Conservation (phyloP, 1,140 invertebrate genomes). For the Rhagoletis pomonella region DNA sequence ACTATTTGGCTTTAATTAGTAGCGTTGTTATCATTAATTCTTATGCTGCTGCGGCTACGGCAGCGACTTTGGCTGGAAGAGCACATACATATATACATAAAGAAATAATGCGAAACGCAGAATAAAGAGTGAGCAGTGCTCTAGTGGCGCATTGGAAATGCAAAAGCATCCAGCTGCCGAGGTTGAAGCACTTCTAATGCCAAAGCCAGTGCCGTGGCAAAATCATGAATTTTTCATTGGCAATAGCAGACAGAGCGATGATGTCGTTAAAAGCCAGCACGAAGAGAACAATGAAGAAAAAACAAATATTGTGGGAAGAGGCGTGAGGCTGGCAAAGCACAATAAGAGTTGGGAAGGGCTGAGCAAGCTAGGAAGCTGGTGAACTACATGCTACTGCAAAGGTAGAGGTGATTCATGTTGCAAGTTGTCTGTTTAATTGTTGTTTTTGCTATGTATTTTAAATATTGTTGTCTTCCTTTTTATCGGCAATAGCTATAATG, state of each 20-base stretch:
- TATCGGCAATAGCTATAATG: neutral
- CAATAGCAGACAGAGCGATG: slow-evolving; percentile 13
- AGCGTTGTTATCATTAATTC: slow-evolving; percentile 61
- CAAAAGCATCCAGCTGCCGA: neutral
- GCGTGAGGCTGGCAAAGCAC: neutral
- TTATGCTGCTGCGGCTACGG: slow-evolving; percentile 46
- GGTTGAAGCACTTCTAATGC: slow-evolving; percentile 11
- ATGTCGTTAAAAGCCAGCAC: slow-evolving; percentile 32
- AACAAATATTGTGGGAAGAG: neutral
- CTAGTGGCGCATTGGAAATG: neutral
- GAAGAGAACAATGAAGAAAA: neutral
- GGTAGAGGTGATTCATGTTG: neutral
- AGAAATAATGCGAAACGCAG: no score
- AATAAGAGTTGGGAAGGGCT: neutral
- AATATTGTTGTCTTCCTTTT: neutral
- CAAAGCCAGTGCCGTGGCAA: neutral
- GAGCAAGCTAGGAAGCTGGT: neutral
- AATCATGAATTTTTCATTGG: slow-evolving; percentile 50
- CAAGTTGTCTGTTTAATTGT: slow-evolving; percentile 22
- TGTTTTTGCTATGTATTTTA: neutral
- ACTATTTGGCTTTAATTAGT: slow-evolving; percentile 71
- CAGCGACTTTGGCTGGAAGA: neutral
- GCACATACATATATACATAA: neutral
- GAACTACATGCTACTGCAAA: neutral
- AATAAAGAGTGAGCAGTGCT: no score